phyloP scores from a whole-genome alignment of 1,140 invertebrate species.

The Drosophila nikananu region DNA sequence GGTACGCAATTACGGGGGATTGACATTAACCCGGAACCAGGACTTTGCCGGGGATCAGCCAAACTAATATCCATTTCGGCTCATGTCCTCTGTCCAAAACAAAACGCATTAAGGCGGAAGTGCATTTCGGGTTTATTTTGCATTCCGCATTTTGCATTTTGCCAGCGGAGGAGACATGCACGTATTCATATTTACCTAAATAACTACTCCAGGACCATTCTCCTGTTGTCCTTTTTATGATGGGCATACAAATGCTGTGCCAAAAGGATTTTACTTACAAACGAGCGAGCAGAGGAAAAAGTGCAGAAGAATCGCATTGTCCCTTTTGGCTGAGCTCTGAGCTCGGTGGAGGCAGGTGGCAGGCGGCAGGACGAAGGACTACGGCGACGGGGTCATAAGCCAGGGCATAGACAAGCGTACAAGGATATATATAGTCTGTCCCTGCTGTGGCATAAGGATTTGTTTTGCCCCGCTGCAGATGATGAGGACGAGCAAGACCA shows the following conservation, averaged over 20 bases:
- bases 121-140: constrained; percentile 70
- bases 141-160: constrained; percentile 28
- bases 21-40: constrained; percentile 25
- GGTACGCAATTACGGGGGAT: constrained; percentile 42
- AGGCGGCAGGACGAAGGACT: constrained; percentile 10
- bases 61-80: constrained; percentile 50
- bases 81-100: constrained; percentile 56
- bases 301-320: constrained; percentile 78
- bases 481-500: constrained; percentile 54
- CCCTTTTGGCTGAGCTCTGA: constrained; percentile 15
- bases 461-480: constrained; percentile 62
- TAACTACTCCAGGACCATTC: constrained; percentile 20
- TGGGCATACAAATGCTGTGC: constrained; percentile 65
- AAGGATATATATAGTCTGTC: constrained; percentile 55
- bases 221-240: constrained; percentile 73
- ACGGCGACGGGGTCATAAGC: constrained; percentile 32
- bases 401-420: constrained; percentile 62
- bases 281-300: constrained; percentile 74
- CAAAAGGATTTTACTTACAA: constrained; percentile 77
- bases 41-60: constrained; percentile 27
- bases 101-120: constrained; percentile 78
- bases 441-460: constrained; percentile 61
- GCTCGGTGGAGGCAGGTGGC: neutral
- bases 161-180: constrained; percentile 59
- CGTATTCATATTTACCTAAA: constrained; percentile 72